These are phyloP conservation scores for Naso thynnoides DNA, from an alignment of 2,797 vertebrate species.

Conservation along the genomic window DNA sequence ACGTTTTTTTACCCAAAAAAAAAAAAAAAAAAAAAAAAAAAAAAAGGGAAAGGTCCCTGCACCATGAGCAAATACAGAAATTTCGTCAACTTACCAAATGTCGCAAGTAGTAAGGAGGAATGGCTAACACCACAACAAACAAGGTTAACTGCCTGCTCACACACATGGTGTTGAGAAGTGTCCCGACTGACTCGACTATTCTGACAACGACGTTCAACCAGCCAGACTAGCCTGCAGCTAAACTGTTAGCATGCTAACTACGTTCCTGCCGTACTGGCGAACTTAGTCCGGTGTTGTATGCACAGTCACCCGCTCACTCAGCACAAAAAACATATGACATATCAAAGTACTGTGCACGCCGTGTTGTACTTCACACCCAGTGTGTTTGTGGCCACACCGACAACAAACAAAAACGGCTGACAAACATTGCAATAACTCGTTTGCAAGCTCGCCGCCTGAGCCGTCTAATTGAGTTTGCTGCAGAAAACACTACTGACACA, in stretches of 20 bases:
- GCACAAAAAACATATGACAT: slow-evolving; percentile 74
- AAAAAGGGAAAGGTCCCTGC: slow-evolving; percentile 2
- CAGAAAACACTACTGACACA: slow-evolving; percentile 72
- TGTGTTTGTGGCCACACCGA: neutral
- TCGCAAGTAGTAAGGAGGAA: neutral
- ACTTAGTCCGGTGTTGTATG: slow-evolving; percentile 77
- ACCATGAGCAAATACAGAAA: slow-evolving; percentile 13
- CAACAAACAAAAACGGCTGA: neutral
- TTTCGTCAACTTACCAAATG: slow-evolving; percentile 31
- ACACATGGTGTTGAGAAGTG: slow-evolving; percentile 56
- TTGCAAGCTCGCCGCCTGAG: slow-evolving; percentile 46
- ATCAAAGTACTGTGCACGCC: slow-evolving; percentile 64
- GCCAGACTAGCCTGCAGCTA: slow-evolving; percentile 66
- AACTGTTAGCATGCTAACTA: slow-evolving; percentile 78
- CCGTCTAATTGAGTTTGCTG: slow-evolving; percentile 64
- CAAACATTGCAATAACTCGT: slow-evolving; percentile 46
- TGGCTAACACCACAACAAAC: slow-evolving; percentile 34
- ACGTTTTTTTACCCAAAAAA: too few relatives aligned
- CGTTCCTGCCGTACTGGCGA: slow-evolving; percentile 65
- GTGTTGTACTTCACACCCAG: slow-evolving; percentile 1
- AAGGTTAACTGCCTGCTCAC: slow-evolving; percentile 31
- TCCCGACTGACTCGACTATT: slow-evolving; percentile 44
- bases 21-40: neutral
- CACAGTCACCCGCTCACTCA: slow-evolving; percentile 75
- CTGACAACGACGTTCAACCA: slow-evolving; percentile 56